These are phyloP conservation scores for Rhombomys opimus DNA, from an alignment of 2,113 vertebrate species.

Conservation along the genomic window DNA sequence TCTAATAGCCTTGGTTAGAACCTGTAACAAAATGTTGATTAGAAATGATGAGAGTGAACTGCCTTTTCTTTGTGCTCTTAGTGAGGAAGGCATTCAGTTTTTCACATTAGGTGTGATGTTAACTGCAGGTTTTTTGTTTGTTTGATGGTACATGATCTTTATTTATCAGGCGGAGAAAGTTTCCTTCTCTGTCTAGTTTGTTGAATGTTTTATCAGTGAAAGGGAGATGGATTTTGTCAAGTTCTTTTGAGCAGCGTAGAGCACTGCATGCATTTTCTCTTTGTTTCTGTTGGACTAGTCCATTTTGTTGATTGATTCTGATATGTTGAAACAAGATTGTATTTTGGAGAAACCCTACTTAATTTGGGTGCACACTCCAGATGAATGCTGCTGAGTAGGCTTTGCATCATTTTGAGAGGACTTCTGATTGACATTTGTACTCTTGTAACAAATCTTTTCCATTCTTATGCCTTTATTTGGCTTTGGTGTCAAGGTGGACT, in stretches of 20 bases:
- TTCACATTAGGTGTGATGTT: background rate
- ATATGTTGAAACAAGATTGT: background rate
- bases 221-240: background rate
- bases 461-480: background rate
- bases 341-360: background rate
- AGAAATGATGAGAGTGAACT: background rate
- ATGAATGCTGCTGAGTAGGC: no score
- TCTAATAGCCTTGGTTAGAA: background rate
- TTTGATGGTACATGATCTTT: slow-evolving; percentile 20
- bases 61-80: background rate
- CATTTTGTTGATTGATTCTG: background rate
- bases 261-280: background rate
- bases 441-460: background rate
- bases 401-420: background rate
- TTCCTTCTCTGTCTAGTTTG: background rate
- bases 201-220: background rate
- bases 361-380: background rate
- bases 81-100: background rate
- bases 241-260: background rate
- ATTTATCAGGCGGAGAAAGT: background rate
- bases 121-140: background rate
- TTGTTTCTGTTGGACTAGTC: background rate
- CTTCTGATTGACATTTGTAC: background rate
- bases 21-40: background rate
- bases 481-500: background rate